A percentile compares a stretch with the other conserved stretches of the same genome.
These are phyloP conservation scores for Lomographa bimaculata DNA, from an alignment of 2,888 invertebrate species.

Conservation along the genomic window DNA sequence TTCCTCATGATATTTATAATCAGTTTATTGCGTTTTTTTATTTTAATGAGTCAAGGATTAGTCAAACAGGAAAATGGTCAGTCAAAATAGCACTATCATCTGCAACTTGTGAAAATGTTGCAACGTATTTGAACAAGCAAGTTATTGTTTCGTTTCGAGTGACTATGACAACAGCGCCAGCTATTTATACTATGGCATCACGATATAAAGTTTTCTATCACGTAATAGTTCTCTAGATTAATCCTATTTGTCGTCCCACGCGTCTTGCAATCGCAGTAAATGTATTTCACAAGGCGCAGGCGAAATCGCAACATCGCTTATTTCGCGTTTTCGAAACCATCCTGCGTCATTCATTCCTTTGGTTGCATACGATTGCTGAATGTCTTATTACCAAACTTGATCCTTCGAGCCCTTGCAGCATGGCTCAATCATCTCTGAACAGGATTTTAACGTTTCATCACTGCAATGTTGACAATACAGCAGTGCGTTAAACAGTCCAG, in stretches of 20 bases:
- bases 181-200: slow-evolving; percentile 18
- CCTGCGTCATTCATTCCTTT: slow-evolving; percentile 76
- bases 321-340: slow-evolving; percentile 81
- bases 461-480: no score
- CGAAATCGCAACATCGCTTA: slow-evolving; percentile 79
- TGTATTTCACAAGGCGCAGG: slow-evolving; percentile 71
- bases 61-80: no score
- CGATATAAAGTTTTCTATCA: slow-evolving; percentile 31
- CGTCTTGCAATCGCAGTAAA: slow-evolving; percentile 69
- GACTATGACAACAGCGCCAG: slow-evolving; percentile 14
- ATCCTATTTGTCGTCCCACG: slow-evolving; percentile 78
- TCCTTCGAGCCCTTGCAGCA: slow-evolving; percentile 46
- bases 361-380: slow-evolving; percentile 44
- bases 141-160: background rate
- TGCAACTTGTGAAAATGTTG: no score
- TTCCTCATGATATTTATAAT: no score
- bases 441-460: no score
- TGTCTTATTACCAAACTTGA: slow-evolving; percentile 20
- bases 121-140: no score
- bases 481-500: no score
- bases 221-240: slow-evolving; percentile 61
- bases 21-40: no score
- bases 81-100: no score
- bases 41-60: no score
- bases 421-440: no score